A percentile compares a stretch with the other conserved stretches of the same genome.
These are phyloP conservation scores for Cinara cedri DNA, from an alignment of 2,888 invertebrate genomes.

Conservation along the genomic window DNA sequence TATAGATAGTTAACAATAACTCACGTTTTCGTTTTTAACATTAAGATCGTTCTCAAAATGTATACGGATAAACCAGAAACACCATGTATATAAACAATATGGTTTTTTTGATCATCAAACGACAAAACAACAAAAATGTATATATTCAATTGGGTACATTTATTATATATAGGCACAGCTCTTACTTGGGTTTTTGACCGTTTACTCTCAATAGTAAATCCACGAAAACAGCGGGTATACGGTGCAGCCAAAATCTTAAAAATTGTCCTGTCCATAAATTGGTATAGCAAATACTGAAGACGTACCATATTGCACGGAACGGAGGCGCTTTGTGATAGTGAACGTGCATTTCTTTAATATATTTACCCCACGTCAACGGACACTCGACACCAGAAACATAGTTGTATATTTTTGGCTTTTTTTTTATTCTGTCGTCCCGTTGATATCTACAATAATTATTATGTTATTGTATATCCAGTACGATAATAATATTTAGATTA, in stretches of 20 bases:
- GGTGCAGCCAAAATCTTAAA: conserved; percentile 8
- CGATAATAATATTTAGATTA: too few relatives aligned
- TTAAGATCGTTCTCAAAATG: too few relatives aligned
- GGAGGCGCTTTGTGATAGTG: not conserved
- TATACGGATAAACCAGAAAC: too few relatives aligned
- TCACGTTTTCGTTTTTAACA: too few relatives aligned
- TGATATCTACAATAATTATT: too few relatives aligned
- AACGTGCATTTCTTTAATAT: not conserved
- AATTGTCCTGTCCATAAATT: not conserved
- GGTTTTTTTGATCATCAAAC: too few relatives aligned
- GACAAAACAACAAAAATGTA: too few relatives aligned
- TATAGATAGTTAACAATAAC: too few relatives aligned
- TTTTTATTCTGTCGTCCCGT: not conserved
- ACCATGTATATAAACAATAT: too few relatives aligned
- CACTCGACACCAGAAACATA: conserved; percentile 6
- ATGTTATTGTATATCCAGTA: too few relatives aligned
- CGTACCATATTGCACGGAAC: not conserved
- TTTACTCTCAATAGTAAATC: not conserved
- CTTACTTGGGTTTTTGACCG: conserved; percentile 1
- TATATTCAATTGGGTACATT: too few relatives aligned
- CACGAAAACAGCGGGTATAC: not conserved
- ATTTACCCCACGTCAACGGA: not conserved
- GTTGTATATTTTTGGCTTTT: conserved; percentile 16
- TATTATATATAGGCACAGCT: not conserved
- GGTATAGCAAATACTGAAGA: not conserved